A percentile compares a stretch with the other conserved stretches of the same genome.
Conservation (phyloP, 2,797 vertebrate genomes). For the Glyptemys insculpta region DNA sequence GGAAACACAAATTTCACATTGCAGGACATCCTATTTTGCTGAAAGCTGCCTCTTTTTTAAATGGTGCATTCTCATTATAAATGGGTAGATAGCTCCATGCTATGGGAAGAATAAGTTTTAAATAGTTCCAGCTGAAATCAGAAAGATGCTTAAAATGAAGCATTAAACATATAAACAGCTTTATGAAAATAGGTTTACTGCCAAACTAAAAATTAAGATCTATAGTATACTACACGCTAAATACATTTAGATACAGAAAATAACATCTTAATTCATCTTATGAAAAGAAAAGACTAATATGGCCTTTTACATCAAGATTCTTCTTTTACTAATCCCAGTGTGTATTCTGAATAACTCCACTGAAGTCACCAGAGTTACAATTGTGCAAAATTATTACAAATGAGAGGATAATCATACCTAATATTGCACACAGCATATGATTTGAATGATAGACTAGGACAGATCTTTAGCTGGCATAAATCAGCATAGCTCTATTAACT, state of each 20-base stretch:
- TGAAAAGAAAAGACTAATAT: conserved; percentile 15
- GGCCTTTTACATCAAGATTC: neutral
- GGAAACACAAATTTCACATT: neutral
- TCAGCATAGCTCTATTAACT: neutral
- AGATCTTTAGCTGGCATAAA: neutral
- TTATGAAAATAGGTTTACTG: conserved; percentile 45
- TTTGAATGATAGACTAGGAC: neutral
- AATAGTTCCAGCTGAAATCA: conserved; percentile 45
- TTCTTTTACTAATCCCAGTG: neutral
- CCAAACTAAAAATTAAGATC: conserved; percentile 50
- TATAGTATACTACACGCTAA: neutral
- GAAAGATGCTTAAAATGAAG: conserved; percentile 50
- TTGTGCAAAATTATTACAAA: conserved; percentile 4
- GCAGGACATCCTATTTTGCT: neutral
- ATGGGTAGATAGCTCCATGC: neutral
- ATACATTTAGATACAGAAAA: conserved; percentile 7
- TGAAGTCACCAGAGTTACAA: neutral
- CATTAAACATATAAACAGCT: conserved; percentile 22
- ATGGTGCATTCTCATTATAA: neutral
- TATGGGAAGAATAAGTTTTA: neutral
- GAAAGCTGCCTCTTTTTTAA: neutral
- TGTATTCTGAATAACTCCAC: neutral
- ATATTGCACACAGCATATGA: neutral
- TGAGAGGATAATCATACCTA: neutral
- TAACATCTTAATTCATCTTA: conserved; percentile 10